These are phyloP conservation scores for Gallinago solitaria DNA, from an alignment of 2,797 vertebrate species.

Conservation along the genomic window DNA sequence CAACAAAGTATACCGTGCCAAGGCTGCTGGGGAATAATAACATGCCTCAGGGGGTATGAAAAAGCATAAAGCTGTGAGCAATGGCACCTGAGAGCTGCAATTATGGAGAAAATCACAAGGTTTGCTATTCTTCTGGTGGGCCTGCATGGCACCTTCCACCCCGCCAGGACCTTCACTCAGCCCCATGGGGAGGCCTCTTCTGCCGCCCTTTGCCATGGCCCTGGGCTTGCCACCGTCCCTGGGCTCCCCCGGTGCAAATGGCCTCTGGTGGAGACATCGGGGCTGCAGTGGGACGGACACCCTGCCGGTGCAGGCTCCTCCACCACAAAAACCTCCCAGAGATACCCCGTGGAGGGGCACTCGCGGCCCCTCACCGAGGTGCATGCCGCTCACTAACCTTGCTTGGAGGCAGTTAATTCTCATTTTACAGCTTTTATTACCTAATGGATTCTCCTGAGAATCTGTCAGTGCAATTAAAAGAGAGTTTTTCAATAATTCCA, in stretches of 20 bases:
- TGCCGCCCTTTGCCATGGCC: fast-evolving
- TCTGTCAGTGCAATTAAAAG: neutral
- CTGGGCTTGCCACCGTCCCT: fast-evolving
- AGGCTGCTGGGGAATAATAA: neutral
- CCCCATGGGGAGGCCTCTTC: fast-evolving
- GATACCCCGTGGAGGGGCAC: neutral
- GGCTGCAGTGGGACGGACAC: fast-evolving
- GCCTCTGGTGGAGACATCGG: fast-evolving
- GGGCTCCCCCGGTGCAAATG: fast-evolving
- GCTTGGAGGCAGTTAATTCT: neutral
- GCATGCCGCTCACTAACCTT: fast-evolving
- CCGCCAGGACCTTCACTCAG: fast-evolving
- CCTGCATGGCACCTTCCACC: too few relatives aligned
- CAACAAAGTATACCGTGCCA: neutral
- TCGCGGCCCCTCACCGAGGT: fast-evolving
- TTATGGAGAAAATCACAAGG: neutral
- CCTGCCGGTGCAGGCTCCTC: neutral
- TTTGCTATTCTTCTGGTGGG: neutral
- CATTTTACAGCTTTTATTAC: neutral
- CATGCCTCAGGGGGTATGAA: neutral
- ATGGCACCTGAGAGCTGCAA: neutral
- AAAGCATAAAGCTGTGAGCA: neutral
- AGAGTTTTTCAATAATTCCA: neutral
- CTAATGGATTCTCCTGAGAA: neutral
- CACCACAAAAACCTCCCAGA: neutral